Conservation (phyloP, 2,113 vertebrate genomes). For the Mugil cephalus region DNA sequence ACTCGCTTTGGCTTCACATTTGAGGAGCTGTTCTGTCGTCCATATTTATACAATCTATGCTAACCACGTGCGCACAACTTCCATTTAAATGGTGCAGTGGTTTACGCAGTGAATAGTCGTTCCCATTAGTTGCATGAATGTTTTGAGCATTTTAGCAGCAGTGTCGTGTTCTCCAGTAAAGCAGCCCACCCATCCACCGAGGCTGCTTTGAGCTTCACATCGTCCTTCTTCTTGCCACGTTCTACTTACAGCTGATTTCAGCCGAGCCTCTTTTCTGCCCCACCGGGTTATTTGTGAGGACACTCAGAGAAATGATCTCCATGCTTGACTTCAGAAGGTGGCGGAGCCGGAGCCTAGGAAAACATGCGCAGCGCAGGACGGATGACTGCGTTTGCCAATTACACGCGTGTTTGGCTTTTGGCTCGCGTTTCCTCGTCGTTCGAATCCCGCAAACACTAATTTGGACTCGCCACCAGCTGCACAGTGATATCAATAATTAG, state of each 20-base stretch:
- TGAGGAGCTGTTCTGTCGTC: too few species aligned
- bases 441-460: slow-evolving; percentile 40
- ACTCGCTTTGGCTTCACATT: too few species aligned
- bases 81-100: too few species aligned
- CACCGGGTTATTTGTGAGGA: slow-evolving; percentile 30
- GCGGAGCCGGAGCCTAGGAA: slow-evolving; percentile 8
- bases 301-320: slow-evolving; percentile 2
- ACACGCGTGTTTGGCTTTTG: slow-evolving; percentile 63
- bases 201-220: slow-evolving; percentile 15
- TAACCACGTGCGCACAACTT: too few species aligned
- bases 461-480: slow-evolving; percentile 48
- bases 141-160: too few species aligned
- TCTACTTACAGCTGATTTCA: slow-evolving; percentile 41
- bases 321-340: not conserved
- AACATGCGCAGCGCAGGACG: slow-evolving; percentile 41
- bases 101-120: too few species aligned
- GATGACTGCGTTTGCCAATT: slow-evolving; percentile 55
- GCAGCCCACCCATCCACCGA: slow-evolving; percentile 3
- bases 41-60: too few species aligned
- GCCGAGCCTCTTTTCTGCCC: slow-evolving; percentile 37
- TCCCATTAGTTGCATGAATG: too few species aligned
- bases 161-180: slow-evolving; percentile 4
- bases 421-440: slow-evolving; percentile 48
- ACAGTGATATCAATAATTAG: slow-evolving; percentile 59
- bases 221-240: slow-evolving; percentile 30